Evolutionary conservation across 2,113 vertebrate species (phyloP), one percentile per base, ranked within the genome.

Genomic region (Notothenia rossii): DNA sequence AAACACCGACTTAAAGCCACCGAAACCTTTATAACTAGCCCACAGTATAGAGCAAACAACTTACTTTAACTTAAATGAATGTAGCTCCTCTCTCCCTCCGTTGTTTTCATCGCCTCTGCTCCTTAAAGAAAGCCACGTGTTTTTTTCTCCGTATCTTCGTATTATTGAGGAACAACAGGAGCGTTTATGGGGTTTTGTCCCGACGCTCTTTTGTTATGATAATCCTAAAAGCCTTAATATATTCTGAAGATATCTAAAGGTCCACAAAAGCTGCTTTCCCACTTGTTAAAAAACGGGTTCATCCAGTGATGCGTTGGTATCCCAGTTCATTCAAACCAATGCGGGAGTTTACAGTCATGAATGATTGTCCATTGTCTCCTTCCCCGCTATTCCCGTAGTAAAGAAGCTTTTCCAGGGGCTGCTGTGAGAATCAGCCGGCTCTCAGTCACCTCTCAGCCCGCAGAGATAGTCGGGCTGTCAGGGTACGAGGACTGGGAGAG

Each of bases 51-150:
- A 25, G 1, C 58, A 22, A 5, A 2, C 20, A 45, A 94, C 95
- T 95, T 94, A 95, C 94, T 92, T 93, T 81, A 95, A 69, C 50
- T 83, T 51, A 80, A 40, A 13, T 72, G 65, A 70, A 61, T 77
- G 70, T 70, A 59, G n/a, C 51, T 81, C 59, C 59, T 58, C 33
- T 65, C 17, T 55, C 18, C 63, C 80, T 81, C 62, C 81, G 73
- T 2, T 66, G 89, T 48, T 56, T 68, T 82, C 91, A 88, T 93
- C 64, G 77, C 77, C 18, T 83, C 81, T 76, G 82, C 66, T 82
- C 86, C 90, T 91, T 88, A 91, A 80, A 87, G 3, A 72, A 89
- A 89, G 61, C 87, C 92, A 93, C 92, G 92, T 93, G 92, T 84
- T 86, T 86, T 29, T 22, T 33, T 67, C 40, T 72, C 66, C 61